Evolutionary conservation across 2,113 vertebrate genomes (phyloP), one percentile per base, ranked within the genome.

Genomic region (Illadopsis cleaveri): DNA sequence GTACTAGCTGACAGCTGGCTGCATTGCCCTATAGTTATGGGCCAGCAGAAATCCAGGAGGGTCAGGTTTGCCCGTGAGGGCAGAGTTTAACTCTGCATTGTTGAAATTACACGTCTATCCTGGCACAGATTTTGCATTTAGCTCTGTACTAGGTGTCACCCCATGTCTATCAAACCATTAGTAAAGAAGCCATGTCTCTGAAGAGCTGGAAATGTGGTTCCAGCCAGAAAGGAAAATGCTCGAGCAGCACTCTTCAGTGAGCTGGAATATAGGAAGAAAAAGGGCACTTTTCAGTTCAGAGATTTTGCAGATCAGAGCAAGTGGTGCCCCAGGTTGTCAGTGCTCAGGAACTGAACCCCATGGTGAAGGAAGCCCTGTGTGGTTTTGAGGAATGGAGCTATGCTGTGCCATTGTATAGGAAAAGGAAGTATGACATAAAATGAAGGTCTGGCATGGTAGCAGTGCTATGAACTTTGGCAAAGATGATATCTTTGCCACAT

Each of bases 371-470:
- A 82, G 58, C 1, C 0, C 37, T 58, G 22, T 30, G 45, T 78
- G 17, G 40, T 44, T 82, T 68, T 85, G 75, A 93, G 70, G 54
- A 77, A 33, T 0, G 2, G 72, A 81, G 50, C 38, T 42, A 3
- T 54, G 56, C 72, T 66, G 31, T 82, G 82, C 50, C 15, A 18
- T 61, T 82, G 70, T 58, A 71, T 64, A 37, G 30, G 61, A 53
- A 48, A 88, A 90, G 53, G 61, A 73, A 73, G 27, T 24, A 16
- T 27, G 56, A 68, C 45, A 54, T 64, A 86, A 81, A 85, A 8
- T 28, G 22, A 17, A 12, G 0, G 0, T 19, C 2, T 1, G 15
- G 40, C 38, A 24, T 0, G 0, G 58, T 31, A 58, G 30, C 66
- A 54, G 30, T 1, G 1, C 45, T 65, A 0, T 58, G 33, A 48